Evolutionary conservation across 1,140 invertebrate species (phyloP).

Genomic region (Polypedilum pembai): DNA sequence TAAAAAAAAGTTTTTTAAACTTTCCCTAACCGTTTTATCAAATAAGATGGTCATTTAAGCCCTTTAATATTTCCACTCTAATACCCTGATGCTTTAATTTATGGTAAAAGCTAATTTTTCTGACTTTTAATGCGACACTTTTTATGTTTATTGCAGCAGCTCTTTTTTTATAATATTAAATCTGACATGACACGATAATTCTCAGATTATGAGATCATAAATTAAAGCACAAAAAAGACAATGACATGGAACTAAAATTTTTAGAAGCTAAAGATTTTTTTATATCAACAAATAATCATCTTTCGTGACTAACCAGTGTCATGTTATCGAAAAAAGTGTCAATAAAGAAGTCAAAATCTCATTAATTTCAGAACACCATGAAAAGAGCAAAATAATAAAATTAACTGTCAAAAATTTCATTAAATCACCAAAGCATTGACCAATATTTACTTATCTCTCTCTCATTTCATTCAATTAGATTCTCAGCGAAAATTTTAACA

Average conservation of each 20-base stretch:
- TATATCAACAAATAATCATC: no score
- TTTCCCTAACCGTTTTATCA: no score
- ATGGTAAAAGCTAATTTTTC: no score
- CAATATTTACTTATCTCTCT: background rate
- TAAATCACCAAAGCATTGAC: background rate
- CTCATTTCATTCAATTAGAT: conserved; percentile 32
- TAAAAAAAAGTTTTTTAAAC: no score
- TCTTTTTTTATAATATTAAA: no score
- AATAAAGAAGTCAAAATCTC: background rate
- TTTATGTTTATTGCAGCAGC: no score
- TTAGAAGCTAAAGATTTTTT: background rate
- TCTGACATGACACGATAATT: no score
- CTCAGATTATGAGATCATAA: background rate
- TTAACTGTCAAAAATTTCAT: background rate
- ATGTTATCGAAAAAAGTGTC: background rate
- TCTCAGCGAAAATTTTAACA: conserved; percentile 40
- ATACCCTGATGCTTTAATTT: no score
- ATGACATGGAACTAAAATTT: background rate
- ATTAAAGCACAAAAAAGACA: background rate
- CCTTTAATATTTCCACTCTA: no score
- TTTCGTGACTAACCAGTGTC: no score
- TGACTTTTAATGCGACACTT: no score
- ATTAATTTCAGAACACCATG: background rate
- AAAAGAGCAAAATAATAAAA: background rate
- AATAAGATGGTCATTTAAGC: no score